Percentiles rank a stretch among this genome's conserved stretches.
phyloP scores from a whole-genome alignment of 2,888 invertebrate genomes.

The Himalopsyche anomala region DNA sequence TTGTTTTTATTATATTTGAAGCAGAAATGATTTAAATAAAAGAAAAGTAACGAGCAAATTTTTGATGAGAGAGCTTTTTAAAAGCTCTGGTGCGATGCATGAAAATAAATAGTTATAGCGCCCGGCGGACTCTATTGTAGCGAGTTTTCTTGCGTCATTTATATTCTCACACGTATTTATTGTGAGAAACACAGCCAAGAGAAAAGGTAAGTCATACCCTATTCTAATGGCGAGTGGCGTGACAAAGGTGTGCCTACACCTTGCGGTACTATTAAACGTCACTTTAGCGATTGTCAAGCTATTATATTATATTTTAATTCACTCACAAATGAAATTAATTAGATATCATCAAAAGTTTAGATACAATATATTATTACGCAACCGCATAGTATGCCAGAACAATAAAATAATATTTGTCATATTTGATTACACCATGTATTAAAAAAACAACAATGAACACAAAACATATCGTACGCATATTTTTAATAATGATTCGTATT shows the following conservation, averaged over 20 bases:
- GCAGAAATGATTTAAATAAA: too few relatives aligned
- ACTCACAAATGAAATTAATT: neutral
- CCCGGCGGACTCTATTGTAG: slow-evolving; percentile 7
- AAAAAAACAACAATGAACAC: too few relatives aligned
- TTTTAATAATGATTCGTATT: too few relatives aligned
- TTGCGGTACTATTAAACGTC: slow-evolving; percentile 47
- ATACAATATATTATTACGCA: neutral
- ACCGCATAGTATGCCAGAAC: too few relatives aligned
- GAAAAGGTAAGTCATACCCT: slow-evolving; percentile 32
- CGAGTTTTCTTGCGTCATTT: slow-evolving; percentile 28
- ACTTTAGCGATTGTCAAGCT: slow-evolving; percentile 27
- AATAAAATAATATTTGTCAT: too few relatives aligned
- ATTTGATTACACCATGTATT: too few relatives aligned
- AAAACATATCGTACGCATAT: too few relatives aligned
- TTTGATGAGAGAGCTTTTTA: neutral
- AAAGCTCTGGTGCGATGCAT: slow-evolving; percentile 10
- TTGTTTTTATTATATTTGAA: too few relatives aligned
- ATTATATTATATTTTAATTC: neutral
- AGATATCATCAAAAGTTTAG: neutral
- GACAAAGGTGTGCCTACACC: slow-evolving; percentile 54
- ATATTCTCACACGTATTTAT: slow-evolving; percentile 27
- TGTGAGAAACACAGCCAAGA: slow-evolving; percentile 2
- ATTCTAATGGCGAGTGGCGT: slow-evolving; percentile 49
- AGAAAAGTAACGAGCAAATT: neutral
- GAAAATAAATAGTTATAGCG: slow-evolving; percentile 29